Evolutionary conservation across 2,797 vertebrate genomes (phyloP), one percentile per base, ranked within the genome.

Genomic region (Sebastes vulpes): DNA sequence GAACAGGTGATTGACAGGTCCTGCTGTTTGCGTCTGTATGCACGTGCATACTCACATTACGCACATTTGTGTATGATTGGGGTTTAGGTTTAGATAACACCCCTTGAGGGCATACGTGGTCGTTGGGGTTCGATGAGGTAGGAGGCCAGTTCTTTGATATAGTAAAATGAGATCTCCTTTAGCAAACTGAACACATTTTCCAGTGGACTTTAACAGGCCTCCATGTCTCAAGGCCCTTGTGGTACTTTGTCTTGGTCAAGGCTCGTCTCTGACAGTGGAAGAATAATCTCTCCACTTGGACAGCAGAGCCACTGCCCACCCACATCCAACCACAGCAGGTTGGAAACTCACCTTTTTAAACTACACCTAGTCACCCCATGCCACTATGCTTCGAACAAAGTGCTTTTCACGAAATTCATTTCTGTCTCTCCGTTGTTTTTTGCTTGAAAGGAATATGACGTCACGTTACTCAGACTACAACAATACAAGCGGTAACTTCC

Each of bases 1-100:
- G 64, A 84, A 61, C 74, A 74, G 69, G 73, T 91, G 92, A 94
- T 91, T 91, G 92, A 91, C 93, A 86, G 82, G 79, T 86, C 76
- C 72, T 60, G 84, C 80, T 89, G 84, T 89, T 83, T 75, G 79
- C 69, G 63, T 82, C 71, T 75, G 52, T 48, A 61, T 81, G 26
- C 16, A 5, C 56, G 32, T 74, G 48, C 35, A 42, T 52, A 20
- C 58, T 71, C 8, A 4, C 16, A 38, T 81, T 68, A 58, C 50
- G 23, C 7, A 4, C 21, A 29, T 87, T 81, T 76, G 73, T 79
- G 82, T 83, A 65, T 61, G 68, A 79, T 82, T 68, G 42, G 48
- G 50, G 38, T 79, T 72, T 80, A 65, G 69, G 59, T 76, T 82
- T 73, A 26, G 72, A 75, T 69, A 59, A 73, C 67, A 28, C 52